A percentile compares a stretch with the other conserved stretches of the same genome.
These are phyloP conservation scores for Cataglyphis hispanica DNA, from an alignment of 1,140 invertebrate genomes.

Conservation along the genomic window DNA sequence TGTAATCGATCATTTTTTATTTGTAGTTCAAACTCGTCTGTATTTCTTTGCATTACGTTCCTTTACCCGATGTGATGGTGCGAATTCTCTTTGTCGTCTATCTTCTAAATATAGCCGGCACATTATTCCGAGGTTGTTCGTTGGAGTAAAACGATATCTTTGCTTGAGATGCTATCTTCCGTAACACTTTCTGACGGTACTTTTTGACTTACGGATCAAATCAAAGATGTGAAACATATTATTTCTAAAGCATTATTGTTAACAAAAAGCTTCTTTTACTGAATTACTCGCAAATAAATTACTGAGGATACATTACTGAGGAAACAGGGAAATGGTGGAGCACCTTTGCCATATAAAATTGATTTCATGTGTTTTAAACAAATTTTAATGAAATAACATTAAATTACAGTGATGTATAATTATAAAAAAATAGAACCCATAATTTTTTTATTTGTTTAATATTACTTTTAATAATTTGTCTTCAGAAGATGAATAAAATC, in stretches of 20 bases:
- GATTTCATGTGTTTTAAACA: not conserved
- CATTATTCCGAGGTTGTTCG: slow-evolving; percentile 39
- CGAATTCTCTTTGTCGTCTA: slow-evolving; percentile 28
- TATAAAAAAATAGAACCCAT: not conserved
- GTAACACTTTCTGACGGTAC: slow-evolving; percentile 44
- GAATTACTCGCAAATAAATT: slow-evolving; percentile 1
- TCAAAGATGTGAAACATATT: slow-evolving; percentile 31
- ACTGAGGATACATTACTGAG: not conserved
- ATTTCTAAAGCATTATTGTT: slow-evolving; percentile 16
- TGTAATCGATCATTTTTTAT: slow-evolving; percentile 38
- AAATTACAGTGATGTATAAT: not conserved
- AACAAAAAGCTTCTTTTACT: not conserved
- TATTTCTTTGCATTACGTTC: slow-evolving; percentile 19
- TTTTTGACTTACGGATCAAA: slow-evolving; percentile 33
- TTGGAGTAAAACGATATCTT: slow-evolving; percentile 48
- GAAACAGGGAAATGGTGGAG: not conserved
- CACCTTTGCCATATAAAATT: not conserved
- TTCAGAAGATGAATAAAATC: not conserved
- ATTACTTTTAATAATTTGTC: not conserved
- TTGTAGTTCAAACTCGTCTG: slow-evolving; percentile 15
- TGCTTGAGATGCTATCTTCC: slow-evolving; percentile 35
- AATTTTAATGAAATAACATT: not conserved
- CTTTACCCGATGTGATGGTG: not conserved
- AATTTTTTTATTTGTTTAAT: not conserved
- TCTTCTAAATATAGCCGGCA: slow-evolving; percentile 25